phyloP scores from a whole-genome alignment of 2,113 vertebrate species.

The Petroica traversi region DNA sequence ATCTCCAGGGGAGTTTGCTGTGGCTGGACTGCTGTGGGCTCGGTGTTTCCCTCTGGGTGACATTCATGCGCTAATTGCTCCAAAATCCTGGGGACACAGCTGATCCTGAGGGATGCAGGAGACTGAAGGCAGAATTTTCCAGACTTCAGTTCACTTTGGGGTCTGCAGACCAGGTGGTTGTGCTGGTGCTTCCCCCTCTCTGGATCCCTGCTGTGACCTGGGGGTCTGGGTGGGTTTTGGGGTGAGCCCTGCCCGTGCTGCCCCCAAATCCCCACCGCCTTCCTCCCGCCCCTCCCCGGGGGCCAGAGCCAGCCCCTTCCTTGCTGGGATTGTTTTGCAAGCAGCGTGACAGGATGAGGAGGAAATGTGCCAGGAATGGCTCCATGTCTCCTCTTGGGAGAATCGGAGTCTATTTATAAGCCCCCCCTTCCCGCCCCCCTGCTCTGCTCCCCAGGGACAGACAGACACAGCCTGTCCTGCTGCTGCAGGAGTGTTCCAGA shows the following conservation, averaged over 20 bases:
- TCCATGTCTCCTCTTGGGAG: conserved; percentile 21
- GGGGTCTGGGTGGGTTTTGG: fast-evolving
- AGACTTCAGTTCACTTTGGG: not conserved
- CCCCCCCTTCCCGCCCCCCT: not conserved
- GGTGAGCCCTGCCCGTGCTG: not conserved
- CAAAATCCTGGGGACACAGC: not conserved
- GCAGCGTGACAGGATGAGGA: conserved; percentile 63
- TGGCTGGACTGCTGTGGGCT: not conserved
- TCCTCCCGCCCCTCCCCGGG: not conserved
- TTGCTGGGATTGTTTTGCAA: conserved; percentile 35
- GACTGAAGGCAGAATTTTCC: not conserved
- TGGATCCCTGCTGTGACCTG: not conserved
- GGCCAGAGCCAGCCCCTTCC: not conserved
- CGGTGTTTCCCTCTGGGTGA: not conserved
- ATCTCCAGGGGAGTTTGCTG: not conserved
- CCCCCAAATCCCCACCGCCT: fast-evolving
- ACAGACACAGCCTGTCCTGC: not conserved
- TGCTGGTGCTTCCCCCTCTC: not conserved
- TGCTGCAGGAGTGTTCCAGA: not conserved
- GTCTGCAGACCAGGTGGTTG: fast-evolving
- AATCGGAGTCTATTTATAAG: not conserved
- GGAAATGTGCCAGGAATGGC: conserved; percentile 66
- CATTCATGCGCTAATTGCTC: fast-evolving
- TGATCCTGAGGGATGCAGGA: fast-evolving
- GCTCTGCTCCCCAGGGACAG: not conserved